These are phyloP conservation scores for Poecile montanus DNA, from an alignment of 2,797 vertebrate genomes.

Conservation along the genomic window DNA sequence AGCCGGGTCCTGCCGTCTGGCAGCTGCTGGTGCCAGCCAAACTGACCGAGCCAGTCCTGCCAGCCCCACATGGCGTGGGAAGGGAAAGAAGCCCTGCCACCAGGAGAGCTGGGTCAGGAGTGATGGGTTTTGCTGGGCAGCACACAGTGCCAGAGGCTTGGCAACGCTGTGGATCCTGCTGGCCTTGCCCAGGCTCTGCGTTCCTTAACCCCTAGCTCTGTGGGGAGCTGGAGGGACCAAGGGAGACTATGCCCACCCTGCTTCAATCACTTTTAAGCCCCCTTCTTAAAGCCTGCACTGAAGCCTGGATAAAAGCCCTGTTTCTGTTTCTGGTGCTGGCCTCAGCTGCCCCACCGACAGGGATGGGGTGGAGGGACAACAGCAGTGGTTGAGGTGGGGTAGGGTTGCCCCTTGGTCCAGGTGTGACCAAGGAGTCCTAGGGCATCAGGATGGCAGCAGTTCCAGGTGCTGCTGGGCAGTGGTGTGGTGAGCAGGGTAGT, in stretches of 20 bases:
- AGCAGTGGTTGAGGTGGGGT: accelerated
- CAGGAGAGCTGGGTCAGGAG: neutral
- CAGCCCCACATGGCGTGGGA: neutral
- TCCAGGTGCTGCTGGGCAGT: neutral
- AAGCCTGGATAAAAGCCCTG: neutral
- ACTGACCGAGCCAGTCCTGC: neutral
- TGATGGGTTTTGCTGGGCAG: neutral
- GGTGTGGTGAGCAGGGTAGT: neutral
- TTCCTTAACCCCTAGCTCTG: accelerated
- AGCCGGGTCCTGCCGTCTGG: neutral
- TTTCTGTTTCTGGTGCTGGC: neutral
- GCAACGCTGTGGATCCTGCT: neutral
- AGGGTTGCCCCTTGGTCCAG: neutral
- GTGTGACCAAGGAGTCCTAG: neutral
- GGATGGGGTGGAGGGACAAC: neutral
- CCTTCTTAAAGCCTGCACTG: neutral
- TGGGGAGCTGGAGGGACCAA: neutral
- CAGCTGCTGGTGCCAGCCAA: neutral
- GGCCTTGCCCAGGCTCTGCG: neutral
- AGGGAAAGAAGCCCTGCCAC: neutral
- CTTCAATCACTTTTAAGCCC: neutral
- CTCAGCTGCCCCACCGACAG: accelerated
- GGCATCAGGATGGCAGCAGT: neutral
- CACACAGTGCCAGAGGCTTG: neutral
- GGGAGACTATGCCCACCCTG: neutral